Percentiles rank a stretch among this genome's conserved stretches.
Evolutionary conservation across 2,797 vertebrate genomes (phyloP).

Genomic region (Micropoecilia bifurca): DNA sequence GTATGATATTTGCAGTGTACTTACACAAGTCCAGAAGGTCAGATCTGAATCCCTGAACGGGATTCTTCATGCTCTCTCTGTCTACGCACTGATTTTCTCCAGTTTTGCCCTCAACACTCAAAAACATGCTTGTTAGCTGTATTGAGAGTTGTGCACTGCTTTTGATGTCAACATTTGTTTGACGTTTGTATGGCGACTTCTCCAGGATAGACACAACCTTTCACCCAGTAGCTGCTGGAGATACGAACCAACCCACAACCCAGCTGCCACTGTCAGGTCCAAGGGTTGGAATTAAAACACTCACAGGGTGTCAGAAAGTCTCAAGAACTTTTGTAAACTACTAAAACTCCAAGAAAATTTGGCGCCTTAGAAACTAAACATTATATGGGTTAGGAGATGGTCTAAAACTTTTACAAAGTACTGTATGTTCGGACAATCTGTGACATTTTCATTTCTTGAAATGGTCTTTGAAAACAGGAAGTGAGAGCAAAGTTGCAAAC

Average conservation of each 20-base stretch:
- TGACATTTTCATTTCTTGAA: conserved; percentile 44
- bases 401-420: background rate
- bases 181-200: too few species aligned
- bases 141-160: background rate
- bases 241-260: background rate
- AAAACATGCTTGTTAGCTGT: background rate
- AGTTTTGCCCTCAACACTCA: background rate
- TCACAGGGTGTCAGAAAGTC: background rate
- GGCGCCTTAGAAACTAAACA: background rate
- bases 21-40: background rate
- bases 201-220: background rate
- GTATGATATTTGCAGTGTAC: background rate
- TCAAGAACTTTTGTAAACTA: background rate
- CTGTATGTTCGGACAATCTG: background rate
- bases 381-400: background rate
- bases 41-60: background rate
- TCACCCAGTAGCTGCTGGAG: background rate
- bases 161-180: background rate
- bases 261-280: background rate
- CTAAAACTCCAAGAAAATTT: background rate
- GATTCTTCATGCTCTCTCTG: background rate
- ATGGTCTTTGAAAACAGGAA: conserved; percentile 50
- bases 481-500: conserved; percentile 29
- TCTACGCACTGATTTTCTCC: background rate
- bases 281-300: background rate